Evolutionary conservation across 2,113 vertebrate genomes (phyloP), one percentile per base, ranked within the genome.

Genomic region (Erythrocebus patas): DNA sequence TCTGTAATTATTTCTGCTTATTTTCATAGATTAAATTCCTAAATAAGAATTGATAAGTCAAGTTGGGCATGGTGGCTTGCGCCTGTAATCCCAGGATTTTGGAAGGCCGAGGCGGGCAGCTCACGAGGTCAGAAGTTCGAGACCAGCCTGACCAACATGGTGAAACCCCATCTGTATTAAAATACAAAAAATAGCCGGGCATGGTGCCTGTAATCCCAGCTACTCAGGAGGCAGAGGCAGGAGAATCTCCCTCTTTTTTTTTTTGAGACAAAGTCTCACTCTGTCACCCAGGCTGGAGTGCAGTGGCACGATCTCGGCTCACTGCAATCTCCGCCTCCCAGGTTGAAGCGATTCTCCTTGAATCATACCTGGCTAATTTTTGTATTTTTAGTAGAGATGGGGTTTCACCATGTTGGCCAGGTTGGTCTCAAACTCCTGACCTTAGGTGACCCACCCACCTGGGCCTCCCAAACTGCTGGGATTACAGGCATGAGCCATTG

Each of bases 1-100:
- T 23, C 48, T 86, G 2, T 72, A 95, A 64, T 12, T 35, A 84
- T 76, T 79, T 91, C 50, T 88, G 27, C 68, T 78, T 73, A 83
- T 80, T 89, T 91, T 93, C 68, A 78, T 79, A 96, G 16, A 27
- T 87, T 90, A 93, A 87, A 55, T 93, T 90, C 80, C 81, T 96
- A 78, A 68, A 57, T 8, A 40, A 55, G 30, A n/a, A 85, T 81
- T 89, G 43, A 32, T 80, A 89, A 82, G 30, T 87, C 59, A 83
- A 61, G 32, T 17, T 18, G 3, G 32, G 66, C 32, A 68, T 0
- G 32, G 32, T 68, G 66, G 66, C 32, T 68, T 30, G 35, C 6
- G 3, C 16, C 66, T 68, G 32, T 68, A 68, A 68, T 68, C 66
- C 66, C 66, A 68, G 66, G 6, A n/a, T 32, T n/a, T 68, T 68